Evolutionary conservation across 2,113 vertebrate genomes (phyloP).

Genomic region (Pterocles gutturalis): DNA sequence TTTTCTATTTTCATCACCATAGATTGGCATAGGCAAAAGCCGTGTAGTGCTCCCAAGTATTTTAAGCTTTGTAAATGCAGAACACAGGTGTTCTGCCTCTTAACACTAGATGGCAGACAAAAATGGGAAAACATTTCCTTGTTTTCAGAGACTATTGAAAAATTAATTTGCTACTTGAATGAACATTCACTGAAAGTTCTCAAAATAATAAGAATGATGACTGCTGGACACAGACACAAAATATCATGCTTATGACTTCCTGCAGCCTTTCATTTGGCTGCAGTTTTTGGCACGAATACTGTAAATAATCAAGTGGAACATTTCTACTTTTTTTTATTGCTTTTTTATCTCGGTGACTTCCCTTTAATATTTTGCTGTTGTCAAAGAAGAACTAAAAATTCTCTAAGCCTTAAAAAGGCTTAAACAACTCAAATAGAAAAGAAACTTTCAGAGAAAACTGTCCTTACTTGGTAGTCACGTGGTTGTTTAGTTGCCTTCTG

Average conservation of each 20-base stretch:
- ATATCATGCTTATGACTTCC: background rate
- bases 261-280: background rate
- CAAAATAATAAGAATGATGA: background rate
- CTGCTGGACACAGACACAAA: background rate
- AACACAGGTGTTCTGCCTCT: background rate
- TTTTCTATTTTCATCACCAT: background rate
- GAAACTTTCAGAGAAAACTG: background rate
- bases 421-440: background rate
- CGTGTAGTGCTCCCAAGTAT: background rate
- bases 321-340: background rate
- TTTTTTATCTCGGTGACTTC: background rate
- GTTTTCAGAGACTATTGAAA: background rate
- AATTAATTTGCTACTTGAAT: background rate
- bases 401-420: background rate
- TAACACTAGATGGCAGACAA: conserved; percentile 72
- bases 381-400: background rate
- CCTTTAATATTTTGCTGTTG: background rate
- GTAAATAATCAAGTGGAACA: background rate
- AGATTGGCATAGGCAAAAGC: background rate
- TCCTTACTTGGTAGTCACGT: background rate
- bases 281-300: background rate
- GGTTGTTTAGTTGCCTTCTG: background rate
- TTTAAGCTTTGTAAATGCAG: background rate
- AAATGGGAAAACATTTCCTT: conserved; percentile 45
- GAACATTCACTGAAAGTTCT: background rate